phyloP scores from a whole-genome alignment of 2,888 invertebrate genomes.

The Noctua comes region DNA sequence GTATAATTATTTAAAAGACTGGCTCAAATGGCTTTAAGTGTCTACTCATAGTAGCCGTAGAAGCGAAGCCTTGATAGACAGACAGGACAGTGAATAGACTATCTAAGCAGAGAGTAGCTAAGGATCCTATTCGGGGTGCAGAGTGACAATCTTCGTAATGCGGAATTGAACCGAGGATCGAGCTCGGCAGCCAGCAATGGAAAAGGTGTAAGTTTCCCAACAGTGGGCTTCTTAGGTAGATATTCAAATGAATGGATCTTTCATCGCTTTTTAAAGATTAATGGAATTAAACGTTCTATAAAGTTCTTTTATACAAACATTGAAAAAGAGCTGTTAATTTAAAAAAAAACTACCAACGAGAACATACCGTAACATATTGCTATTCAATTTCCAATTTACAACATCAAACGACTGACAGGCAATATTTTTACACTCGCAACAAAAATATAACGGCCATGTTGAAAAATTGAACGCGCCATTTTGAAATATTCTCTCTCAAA shows the following conservation, averaged over 20 bases:
- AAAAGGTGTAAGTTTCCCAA: too few relatives aligned
- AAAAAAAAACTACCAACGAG: not conserved
- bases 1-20: too few relatives aligned
- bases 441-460: conserved; percentile 25
- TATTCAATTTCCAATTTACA: conserved; percentile 27
- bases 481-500: conserved; percentile 38
- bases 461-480: conserved; percentile 26
- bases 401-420: conserved; percentile 5
- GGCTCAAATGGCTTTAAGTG: too few relatives aligned
- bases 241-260: not conserved
- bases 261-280: not conserved
- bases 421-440: conserved; percentile 34
- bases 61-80: not conserved
- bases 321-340: not conserved
- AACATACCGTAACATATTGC: not conserved
- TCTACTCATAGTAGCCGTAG: too few relatives aligned
- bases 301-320: not conserved
- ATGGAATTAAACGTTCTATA: not conserved
- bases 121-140: not conserved
- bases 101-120: not conserved
- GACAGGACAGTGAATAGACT: not conserved
- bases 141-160: not conserved
- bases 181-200: too few relatives aligned
- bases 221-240: not conserved
- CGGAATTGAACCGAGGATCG: not conserved